These are phyloP conservation scores for Danio aesculapii DNA, from an alignment of 2,797 vertebrate species.

Conservation along the genomic window DNA sequence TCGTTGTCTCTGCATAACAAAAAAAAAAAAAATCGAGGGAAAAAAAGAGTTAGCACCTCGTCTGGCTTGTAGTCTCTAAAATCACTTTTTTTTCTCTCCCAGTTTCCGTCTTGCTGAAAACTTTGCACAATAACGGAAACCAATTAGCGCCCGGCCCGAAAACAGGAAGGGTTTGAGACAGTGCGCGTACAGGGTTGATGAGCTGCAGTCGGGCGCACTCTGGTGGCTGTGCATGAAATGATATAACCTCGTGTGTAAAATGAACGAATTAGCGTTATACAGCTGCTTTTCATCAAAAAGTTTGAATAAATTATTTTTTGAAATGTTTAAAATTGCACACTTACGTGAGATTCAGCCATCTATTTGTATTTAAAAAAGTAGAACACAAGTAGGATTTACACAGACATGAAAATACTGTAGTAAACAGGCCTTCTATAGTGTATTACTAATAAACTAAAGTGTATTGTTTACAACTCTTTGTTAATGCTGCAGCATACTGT, in stretches of 20 bases:
- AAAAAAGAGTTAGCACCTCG: not conserved
- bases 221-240: not conserved
- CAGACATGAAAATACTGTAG: too few relatives aligned
- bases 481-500: too few relatives aligned
- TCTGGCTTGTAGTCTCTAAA: slow-evolving; percentile 3
- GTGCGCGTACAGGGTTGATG: not conserved
- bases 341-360: not conserved
- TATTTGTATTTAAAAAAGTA: not conserved
- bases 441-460: too few relatives aligned
- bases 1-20: slow-evolving; percentile 45
- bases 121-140: not conserved
- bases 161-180: not conserved
- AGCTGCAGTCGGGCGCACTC: not conserved
- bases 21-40: not conserved
- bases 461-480: too few relatives aligned
- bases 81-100: not conserved
- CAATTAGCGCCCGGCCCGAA: not conserved
- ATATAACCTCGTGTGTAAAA: too few relatives aligned
- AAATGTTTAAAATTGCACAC: not conserved
- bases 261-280: too few relatives aligned
- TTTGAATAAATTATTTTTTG: too few relatives aligned
- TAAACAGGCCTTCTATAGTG: too few relatives aligned
- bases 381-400: not conserved
- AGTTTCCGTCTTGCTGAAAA: slow-evolving; percentile 3
- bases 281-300: not conserved